Conservation (phyloP, 2,113 vertebrate species). For the Gymnarchus niloticus region DNA sequence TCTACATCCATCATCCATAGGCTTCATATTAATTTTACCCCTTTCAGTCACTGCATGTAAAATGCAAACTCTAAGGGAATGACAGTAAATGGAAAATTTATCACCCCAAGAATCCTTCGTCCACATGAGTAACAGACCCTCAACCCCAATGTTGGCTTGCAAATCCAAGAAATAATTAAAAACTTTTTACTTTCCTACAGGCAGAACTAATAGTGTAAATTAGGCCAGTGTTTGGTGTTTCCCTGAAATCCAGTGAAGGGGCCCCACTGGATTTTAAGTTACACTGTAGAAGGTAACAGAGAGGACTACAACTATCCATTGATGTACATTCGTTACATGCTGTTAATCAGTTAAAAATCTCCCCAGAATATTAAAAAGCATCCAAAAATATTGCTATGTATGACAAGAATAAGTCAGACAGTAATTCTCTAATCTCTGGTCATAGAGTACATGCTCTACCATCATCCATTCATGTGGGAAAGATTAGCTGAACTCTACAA, state of each 20-base stretch:
- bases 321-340: neutral
- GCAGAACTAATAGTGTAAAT: neutral
- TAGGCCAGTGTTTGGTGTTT: neutral
- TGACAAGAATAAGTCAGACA: too few species aligned
- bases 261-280: too few species aligned
- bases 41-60: neutral
- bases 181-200: neutral
- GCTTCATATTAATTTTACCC: neutral
- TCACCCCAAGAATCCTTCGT: neutral
- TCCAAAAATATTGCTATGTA: too few species aligned
- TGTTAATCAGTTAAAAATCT: neutral
- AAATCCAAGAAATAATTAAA: neutral
- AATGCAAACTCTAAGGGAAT: neutral
- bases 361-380: neutral
- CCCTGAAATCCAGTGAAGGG: neutral
- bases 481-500: too few species aligned
- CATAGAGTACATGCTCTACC: too few species aligned
- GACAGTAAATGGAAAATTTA: neutral
- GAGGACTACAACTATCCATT: neutral
- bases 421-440: neutral
- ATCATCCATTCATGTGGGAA: too few species aligned
- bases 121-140: neutral
- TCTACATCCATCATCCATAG: neutral
- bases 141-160: neutral
- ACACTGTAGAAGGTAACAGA: neutral